Evolutionary conservation across 1,140 invertebrate species (phyloP).

Genomic region (Tetragnatha versicolor): DNA sequence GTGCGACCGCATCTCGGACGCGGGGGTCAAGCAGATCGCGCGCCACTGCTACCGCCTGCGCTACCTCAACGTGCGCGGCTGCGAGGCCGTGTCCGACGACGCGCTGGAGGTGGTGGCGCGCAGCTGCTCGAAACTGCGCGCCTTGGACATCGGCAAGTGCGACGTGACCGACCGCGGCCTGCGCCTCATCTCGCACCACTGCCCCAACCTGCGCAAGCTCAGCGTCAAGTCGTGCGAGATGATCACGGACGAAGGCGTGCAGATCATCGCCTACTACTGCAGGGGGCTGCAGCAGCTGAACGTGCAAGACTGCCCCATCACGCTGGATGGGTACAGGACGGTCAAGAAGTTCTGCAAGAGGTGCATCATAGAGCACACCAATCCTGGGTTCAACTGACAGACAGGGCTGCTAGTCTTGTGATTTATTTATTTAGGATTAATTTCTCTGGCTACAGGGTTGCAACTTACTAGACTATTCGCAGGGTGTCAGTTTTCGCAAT

Average conservation of each 20-base stretch:
- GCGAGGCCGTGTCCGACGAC: constrained; percentile 89
- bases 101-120: constrained; percentile 82
- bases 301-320: constrained; percentile 89
- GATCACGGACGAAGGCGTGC: constrained; percentile 84
- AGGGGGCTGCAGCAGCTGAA: constrained; percentile 86
- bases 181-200: constrained; percentile 82
- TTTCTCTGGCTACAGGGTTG: too few relatives aligned
- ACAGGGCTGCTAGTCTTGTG: neutral
- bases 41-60: constrained; percentile 86
- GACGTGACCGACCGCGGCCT: constrained; percentile 88
- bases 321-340: constrained; percentile 83
- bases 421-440: constrained; percentile 16
- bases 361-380: constrained; percentile 93
- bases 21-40: constrained; percentile 83
- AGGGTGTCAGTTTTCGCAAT: too few relatives aligned
- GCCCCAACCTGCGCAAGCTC: constrained; percentile 88
- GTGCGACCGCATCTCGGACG: constrained; percentile 82
- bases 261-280: constrained; percentile 82
- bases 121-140: constrained; percentile 81
- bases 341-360: constrained; percentile 91
- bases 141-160: constrained; percentile 89
- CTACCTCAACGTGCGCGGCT: constrained; percentile 84
- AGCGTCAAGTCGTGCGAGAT: constrained; percentile 88
- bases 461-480: too few relatives aligned
- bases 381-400: constrained; percentile 84